A percentile compares a stretch with the other conserved stretches of the same genome.
These are phyloP conservation scores for Tipula helvola DNA, from an alignment of 2,888 invertebrate genomes.

Conservation along the genomic window DNA sequence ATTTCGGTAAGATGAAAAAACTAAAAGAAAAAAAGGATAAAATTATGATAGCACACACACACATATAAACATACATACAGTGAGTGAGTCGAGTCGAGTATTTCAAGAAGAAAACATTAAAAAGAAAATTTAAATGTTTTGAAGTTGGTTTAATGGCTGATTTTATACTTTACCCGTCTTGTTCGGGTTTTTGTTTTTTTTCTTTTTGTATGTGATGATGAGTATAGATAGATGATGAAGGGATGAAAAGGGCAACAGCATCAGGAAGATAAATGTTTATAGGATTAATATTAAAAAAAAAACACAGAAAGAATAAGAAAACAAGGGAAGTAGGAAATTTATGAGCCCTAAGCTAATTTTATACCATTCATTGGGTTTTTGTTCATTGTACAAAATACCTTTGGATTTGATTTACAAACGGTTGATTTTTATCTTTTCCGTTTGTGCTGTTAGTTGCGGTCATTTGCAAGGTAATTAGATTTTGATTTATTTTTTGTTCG, in stretches of 20 bases:
- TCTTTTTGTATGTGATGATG: background rate
- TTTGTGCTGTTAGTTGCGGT: background rate
- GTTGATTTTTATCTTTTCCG: background rate
- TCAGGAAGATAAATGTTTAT: background rate
- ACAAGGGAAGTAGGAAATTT: background rate
- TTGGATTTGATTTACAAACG: background rate
- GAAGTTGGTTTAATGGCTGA: background rate
- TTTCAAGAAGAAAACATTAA: background rate
- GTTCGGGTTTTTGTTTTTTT: background rate
- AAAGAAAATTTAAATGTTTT: background rate
- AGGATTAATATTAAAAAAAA: background rate
- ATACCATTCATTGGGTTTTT: background rate
- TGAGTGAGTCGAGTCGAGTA: background rate
- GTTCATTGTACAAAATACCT: background rate
- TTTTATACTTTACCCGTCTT: background rate
- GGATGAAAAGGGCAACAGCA: background rate
- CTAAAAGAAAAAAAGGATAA: background rate
- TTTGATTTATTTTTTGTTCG: background rate
- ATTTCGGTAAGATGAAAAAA: background rate
- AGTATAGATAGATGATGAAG: background rate
- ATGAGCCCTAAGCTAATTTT: constrained; percentile 4
- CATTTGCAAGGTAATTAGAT: background rate
- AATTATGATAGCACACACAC: background rate
- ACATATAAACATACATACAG: background rate
- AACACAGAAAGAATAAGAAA: background rate